These are phyloP conservation scores for Equus przewalskii DNA, from an alignment of 2,113 vertebrate genomes.

Conservation along the genomic window DNA sequence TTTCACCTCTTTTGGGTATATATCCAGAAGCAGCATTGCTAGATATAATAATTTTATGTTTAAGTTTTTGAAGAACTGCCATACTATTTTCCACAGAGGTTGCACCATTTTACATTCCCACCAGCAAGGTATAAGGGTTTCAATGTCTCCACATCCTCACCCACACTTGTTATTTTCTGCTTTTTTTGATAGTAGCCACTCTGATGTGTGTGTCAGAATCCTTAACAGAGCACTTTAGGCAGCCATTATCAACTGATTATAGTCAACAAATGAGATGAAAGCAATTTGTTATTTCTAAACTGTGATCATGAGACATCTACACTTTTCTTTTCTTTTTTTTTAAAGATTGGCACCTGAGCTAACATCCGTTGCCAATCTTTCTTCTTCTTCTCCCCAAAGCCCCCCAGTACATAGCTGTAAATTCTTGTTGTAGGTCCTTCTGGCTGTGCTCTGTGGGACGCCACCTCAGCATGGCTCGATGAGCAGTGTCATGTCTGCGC, in stretches of 20 bases:
- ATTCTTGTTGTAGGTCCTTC: too few relatives aligned
- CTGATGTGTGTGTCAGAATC: not conserved
- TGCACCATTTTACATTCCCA: not conserved
- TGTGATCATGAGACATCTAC: not conserved
- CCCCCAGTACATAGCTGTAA: too few relatives aligned
- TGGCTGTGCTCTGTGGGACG: too few relatives aligned
- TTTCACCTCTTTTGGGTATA: not conserved
- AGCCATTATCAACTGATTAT: not conserved
- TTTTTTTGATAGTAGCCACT: not conserved
- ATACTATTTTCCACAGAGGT: not conserved
- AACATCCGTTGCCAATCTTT: too few relatives aligned
- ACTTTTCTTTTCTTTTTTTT: not conserved
- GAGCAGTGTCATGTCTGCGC: too few relatives aligned
- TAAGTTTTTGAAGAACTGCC: not conserved
- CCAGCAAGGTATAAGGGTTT: accelerated
- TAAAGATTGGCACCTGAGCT: too few relatives aligned
- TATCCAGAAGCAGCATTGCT: not conserved
- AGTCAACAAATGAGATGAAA: not conserved
- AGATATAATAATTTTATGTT: not conserved
- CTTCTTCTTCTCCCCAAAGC: too few relatives aligned
- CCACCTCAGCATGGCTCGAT: too few relatives aligned
- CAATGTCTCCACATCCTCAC: not conserved
- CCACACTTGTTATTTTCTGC: not conserved
- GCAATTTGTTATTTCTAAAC: not conserved
- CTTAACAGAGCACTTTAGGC: not conserved